These are phyloP conservation scores for Drosophila bunnanda DNA, from an alignment of 2,888 invertebrate species.

Conservation along the genomic window DNA sequence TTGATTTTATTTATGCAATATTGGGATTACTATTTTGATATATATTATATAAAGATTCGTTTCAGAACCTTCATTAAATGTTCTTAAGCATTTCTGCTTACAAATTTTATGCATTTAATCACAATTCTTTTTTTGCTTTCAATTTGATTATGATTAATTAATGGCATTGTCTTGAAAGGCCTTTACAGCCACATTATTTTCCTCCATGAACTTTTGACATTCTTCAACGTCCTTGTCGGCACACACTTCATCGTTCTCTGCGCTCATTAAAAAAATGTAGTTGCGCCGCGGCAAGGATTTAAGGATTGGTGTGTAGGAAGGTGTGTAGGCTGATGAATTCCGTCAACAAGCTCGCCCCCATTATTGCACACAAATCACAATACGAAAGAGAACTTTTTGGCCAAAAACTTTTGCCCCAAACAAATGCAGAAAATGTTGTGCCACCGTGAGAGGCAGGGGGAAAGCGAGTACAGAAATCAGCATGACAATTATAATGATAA, in stretches of 20 bases:
- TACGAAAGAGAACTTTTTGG: conserved; percentile 58
- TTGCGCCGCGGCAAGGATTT: conserved; percentile 21
- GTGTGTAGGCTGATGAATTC: conserved; percentile 26
- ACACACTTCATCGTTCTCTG: conserved; percentile 51
- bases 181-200: conserved; percentile 54
- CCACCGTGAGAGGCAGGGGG: conserved; percentile 49
- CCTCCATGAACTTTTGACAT: conserved; percentile 57
- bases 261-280: conserved; percentile 47
- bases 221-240: conserved; percentile 34
- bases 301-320: conserved; percentile 1
- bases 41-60: not conserved
- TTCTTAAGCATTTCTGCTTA: not conserved
- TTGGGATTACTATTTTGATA: not conserved
- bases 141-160: conserved; percentile 20
- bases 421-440: conserved; percentile 59
- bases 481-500: conserved; percentile 79
- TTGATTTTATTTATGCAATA: not conserved
- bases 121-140: not conserved
- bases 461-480: conserved; percentile 60
- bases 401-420: conserved; percentile 55
- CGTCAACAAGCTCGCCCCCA: conserved; percentile 33
- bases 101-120: not conserved
- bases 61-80: not conserved
- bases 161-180: conserved; percentile 25
- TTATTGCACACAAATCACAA: conserved; percentile 63